Percentiles rank a stretch among this genome's conserved stretches.
Conservation (phyloP, 30 jellyfish, hydroid and myxozoan species). For the Cassiopea andromeda region DNA sequence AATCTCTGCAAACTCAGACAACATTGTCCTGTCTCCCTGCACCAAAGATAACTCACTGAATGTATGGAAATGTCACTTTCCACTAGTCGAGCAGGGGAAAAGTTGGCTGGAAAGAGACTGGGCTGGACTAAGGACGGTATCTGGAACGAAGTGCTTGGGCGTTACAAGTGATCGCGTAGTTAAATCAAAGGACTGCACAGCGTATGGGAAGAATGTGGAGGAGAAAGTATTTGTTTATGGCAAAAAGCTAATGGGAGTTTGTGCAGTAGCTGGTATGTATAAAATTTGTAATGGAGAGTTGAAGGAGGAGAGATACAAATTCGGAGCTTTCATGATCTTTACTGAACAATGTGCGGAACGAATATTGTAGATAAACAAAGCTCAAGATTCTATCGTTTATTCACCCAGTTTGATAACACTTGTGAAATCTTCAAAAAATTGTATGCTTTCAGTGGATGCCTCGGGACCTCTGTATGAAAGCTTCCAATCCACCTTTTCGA, state of each 20-base stretch:
- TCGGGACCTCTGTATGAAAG: too few relatives aligned
- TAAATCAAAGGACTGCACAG: slow-evolving; percentile 56
- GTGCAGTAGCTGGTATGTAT: slow-evolving; percentile 56
- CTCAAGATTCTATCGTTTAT: too few relatives aligned
- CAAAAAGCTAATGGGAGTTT: slow-evolving; percentile 53
- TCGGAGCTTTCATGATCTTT: too few relatives aligned
- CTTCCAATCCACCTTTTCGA: too few relatives aligned
- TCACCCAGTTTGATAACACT: too few relatives aligned
- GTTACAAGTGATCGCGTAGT: slow-evolving; percentile 40
- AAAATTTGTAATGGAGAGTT: too few relatives aligned
- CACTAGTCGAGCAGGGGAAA: slow-evolving; percentile 33
- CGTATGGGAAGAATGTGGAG: slow-evolving; percentile 50
- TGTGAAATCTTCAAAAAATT: too few relatives aligned
- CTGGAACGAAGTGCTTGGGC: slow-evolving; percentile 37
- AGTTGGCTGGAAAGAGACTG: slow-evolving; percentile 56
- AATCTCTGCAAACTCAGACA: slow-evolving; percentile 29
- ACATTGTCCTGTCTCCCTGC: slow-evolving; percentile 33
- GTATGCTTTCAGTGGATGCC: too few relatives aligned
- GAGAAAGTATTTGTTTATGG: slow-evolving; percentile 53
- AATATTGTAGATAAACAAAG: too few relatives aligned
- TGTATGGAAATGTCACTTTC: slow-evolving; percentile 64
- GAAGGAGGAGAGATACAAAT: too few relatives aligned
- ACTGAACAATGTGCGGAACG: too few relatives aligned
- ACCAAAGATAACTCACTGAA: slow-evolving; percentile 13
- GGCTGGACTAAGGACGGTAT: slow-evolving; percentile 49